Percentiles rank a stretch among this genome's conserved stretches.
Evolutionary conservation across 64 coral and sea anemone genomes (phyloP).

Genomic region (Pachyseris speciosa): DNA sequence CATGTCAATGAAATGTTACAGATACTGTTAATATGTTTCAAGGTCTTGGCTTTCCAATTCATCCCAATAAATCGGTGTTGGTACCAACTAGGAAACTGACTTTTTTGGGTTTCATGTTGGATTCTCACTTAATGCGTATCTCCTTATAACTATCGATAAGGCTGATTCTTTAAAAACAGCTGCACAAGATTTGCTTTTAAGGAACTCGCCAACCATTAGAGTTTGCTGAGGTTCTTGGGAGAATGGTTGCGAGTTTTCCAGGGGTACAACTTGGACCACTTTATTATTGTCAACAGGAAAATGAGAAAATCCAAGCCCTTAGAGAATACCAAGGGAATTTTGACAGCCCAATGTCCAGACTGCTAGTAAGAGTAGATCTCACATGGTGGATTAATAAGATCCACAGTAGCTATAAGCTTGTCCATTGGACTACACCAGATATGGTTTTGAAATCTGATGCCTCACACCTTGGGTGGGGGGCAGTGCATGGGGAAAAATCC

Average conservation of each 20-base stretch:
- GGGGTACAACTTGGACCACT: constrained; percentile 54
- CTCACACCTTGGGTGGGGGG: constrained; percentile 53
- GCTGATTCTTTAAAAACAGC: constrained; percentile 10
- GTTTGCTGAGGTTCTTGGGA: constrained; percentile 57
- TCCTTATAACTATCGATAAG: constrained; percentile 25
- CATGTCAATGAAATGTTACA: neutral
- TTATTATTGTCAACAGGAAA: constrained; percentile 44
- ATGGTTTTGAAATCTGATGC: constrained; percentile 53
- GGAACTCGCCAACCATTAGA: constrained; percentile 51
- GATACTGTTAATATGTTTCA: constrained; percentile 4
- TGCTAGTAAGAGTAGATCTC: constrained; percentile 34
- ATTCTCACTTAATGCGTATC: constrained; percentile 29
- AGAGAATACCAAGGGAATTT: constrained; percentile 33
- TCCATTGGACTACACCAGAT: neutral
- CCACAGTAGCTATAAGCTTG: neutral
- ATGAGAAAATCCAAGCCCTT: constrained; percentile 39
- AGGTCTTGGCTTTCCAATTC: constrained; percentile 46
- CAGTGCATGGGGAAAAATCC: constrained; percentile 23
- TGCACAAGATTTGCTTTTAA: neutral
- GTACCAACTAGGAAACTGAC: neutral
- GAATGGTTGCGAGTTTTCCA: constrained; percentile 53
- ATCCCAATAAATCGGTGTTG: constrained; percentile 40
- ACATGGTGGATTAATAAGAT: constrained; percentile 57
- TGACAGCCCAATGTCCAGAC: neutral
- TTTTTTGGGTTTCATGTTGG: constrained; percentile 58